Evolutionary conservation across 2,797 vertebrate genomes (phyloP), one percentile per base, ranked within the genome.

Genomic region (Poecilia wingei): DNA sequence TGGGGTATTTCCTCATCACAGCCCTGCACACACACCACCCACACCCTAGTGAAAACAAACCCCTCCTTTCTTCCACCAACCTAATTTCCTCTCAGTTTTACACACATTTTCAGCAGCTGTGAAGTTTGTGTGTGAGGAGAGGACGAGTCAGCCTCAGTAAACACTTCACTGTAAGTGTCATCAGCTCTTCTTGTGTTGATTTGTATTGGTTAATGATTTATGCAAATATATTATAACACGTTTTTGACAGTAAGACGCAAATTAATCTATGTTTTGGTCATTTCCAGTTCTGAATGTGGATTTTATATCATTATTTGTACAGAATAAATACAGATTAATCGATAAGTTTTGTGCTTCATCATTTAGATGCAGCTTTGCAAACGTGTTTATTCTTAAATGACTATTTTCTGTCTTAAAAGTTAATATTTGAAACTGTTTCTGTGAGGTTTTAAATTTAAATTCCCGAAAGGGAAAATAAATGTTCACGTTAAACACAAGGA

Each of bases 31-130:
- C 0, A 41, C 75, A 31, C 39, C 45, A 46, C 76, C 20, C 10
- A 77, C 61, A 49, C 72, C 49, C n/a, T 72, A 74, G 64, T 39
- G 9, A 57, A 77, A 78, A 77, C 31, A 77, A 41, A 75, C 57
- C 51, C 55, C 53, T n/a, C 53, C 61, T 18, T 25, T 28, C 70
- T 18, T 8, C 45, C 74, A 41, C 53, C 70, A 53, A 13, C 59
- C 72, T 36, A 28, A 6, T 81, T 84, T 86, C 83, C 82, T 47
- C 83, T n/a, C 74, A 69, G 76, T 64, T 53, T 87, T 73, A 79
- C 72, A 87, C 83, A 87, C 83, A 88, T 83, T 72, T 89, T 79
- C 74, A 75, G 86, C 85, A 75, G 84, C 84, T 87, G 90, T 87
- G 28, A 83, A 82, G 46, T 4, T n/a, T 69, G 47, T 73, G 33